Evolutionary conservation across 2,888 invertebrate species (phyloP), one percentile per base, ranked within the genome.

Genomic region (Gymnoscelis rufifasciata): DNA sequence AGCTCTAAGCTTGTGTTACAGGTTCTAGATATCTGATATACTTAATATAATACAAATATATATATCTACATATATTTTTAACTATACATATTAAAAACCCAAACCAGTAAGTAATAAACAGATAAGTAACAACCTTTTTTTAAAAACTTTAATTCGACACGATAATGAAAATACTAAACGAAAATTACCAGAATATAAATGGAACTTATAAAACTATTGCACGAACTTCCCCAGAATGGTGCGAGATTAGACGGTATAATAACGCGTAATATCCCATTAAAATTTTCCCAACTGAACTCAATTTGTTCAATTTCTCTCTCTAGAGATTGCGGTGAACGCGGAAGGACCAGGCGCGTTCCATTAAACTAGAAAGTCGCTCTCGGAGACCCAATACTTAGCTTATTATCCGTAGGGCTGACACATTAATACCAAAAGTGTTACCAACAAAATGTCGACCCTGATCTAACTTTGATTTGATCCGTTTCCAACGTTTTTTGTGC

Each of bases 371-470:
- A 58, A 58, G 56, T 55, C 45, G 56, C 50, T 51, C 56, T 52
- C 58, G 43, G 44, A 55, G 52, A 55, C 56, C 57, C 55, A 54
- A 52, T 54, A 56, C 54, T 54, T 37, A 56, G 54, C 54, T 60
- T 52, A 60, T 59, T 54, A 44, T 53, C 54, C 51, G 37, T 52
- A 54, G 52, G 51, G 46, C 51, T 61, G 64, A 58, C 56, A 64
- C 51, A 52, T 59, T 60, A 64, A 65, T 58, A 51, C 66, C 47
- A 37, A 49, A 52, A 54, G 47, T 51, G 47, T 47, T 43, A 28
- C 44, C 47, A 43, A 47, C 47, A 47, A 51, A 49, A 51, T 51
- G 51, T 54, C 49, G 47, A 14, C 38, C 43, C 47, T 40, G 38
- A 43, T 47, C 48, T 36, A 47, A 51, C 37, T 51, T 54, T 46